phyloP scores from a whole-genome alignment of 2,888 invertebrate genomes.

The Drosophila suboccidentalis region DNA sequence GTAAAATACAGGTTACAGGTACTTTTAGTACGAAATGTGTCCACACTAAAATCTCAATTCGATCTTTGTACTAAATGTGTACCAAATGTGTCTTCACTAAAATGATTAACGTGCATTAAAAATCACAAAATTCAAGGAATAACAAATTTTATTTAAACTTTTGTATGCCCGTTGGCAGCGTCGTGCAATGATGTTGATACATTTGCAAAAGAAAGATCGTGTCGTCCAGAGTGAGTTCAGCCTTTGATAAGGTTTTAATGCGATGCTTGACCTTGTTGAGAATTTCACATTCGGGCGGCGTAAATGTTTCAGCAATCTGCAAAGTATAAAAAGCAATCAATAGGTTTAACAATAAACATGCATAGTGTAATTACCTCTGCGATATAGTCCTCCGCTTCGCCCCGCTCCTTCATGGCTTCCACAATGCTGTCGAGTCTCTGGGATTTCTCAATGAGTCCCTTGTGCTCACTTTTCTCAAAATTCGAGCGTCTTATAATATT shows the following conservation, averaged over 20 bases:
- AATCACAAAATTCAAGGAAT: background rate
- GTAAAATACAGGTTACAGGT: slow-evolving; percentile 13
- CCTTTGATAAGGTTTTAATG: slow-evolving; percentile 91
- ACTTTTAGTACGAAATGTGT: background rate
- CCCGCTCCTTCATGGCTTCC: slow-evolving; percentile 91
- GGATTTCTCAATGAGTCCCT: slow-evolving; percentile 94
- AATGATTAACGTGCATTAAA: too few species aligned
- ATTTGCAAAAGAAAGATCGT: slow-evolving; percentile 93
- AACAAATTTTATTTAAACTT: slow-evolving; percentile 62
- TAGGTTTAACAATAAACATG: background rate
- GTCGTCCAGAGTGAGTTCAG: slow-evolving; percentile 93
- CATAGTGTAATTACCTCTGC: slow-evolving; percentile 88
- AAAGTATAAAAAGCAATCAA: slow-evolving; percentile 8
- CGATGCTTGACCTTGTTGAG: slow-evolving; percentile 91
- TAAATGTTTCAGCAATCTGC: slow-evolving; percentile 90
- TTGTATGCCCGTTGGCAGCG: slow-evolving; percentile 61
- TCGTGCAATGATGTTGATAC: slow-evolving; percentile 88
- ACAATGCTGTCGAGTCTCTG: slow-evolving; percentile 93
- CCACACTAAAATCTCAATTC: background rate
- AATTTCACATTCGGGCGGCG: slow-evolving; percentile 93
- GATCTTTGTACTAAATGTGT: background rate
- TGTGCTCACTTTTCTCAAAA: slow-evolving; percentile 89
- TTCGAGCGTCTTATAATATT: slow-evolving; percentile 90
- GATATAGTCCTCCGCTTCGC: slow-evolving; percentile 92
- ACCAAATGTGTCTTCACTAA: background rate